Evolutionary conservation across 2,888 invertebrate species (phyloP), one percentile per base, ranked within the genome.

Genomic region (Thymelicus acteon): DNA sequence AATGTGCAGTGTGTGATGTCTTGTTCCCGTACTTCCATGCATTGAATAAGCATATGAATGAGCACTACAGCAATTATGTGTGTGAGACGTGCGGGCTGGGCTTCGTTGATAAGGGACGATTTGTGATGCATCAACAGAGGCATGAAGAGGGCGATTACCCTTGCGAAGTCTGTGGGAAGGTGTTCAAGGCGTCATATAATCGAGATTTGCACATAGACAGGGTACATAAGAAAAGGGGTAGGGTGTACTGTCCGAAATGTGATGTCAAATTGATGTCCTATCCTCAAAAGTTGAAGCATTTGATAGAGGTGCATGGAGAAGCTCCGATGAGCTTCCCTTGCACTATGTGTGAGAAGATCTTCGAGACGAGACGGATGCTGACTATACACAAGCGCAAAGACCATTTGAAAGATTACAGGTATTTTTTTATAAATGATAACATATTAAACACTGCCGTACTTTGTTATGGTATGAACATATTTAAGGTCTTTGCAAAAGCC

Each of bases 1-100:
- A 85, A n/a, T 92, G 92, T 66, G 90, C 88, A 0, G 8, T 92
- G 0, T 92, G 92, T 72, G 79, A 83, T 2, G 75, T 78, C 0
- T 60, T 75, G 0, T 92, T 90, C 40, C 88, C 91, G 0, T 92
- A 91, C 31, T 92, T 93, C 60, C 92, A 93, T 65, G 91, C 92
- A 0, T 72, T 93, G 37, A 92, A 93, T 67, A 91, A 89, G 7
- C 93, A 93, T 71, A 93, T 93, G 92, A 91, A 92, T 31, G 88
- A 85, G 6, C 93, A 93, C 76, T 93, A 83, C 24, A 90, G 88
- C 72, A 93, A 92, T 64, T 92, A 86, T 76, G 90, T 92, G 2
- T 93, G 92, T 40, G 92, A 93, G 57, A 89, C 89, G 0, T 92
- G 92, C 37, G 92, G 92, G 0, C 65, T 92, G 10, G 92, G 92